Conservation (phyloP, 2,797 vertebrate species). For the Lacerta agilis region DNA sequence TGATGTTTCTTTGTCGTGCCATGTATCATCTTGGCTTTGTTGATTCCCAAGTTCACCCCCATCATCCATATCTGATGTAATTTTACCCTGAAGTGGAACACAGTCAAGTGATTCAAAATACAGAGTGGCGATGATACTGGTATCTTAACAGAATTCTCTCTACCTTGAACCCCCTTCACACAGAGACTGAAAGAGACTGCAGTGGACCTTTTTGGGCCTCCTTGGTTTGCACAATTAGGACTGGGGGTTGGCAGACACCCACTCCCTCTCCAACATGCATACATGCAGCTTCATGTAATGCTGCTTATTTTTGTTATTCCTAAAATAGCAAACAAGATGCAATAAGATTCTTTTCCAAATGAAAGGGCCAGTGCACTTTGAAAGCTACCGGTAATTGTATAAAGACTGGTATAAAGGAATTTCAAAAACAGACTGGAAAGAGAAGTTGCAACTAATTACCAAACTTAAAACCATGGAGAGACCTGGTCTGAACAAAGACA, state of each 20-base stretch:
- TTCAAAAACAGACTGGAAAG: too few species aligned
- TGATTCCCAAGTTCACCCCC: background rate
- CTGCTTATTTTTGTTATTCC: background rate
- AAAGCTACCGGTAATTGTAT: too few species aligned
- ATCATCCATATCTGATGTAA: background rate
- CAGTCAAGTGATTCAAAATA: background rate
- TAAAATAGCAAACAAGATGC: background rate
- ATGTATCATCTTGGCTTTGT: fast-evolving
- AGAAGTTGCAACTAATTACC: too few species aligned
- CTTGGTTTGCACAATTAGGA: too few species aligned
- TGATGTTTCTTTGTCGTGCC: fast-evolving
- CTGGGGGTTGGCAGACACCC: background rate
- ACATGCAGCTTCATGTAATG: background rate
- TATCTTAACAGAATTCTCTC: background rate
- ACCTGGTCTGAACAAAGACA: too few species aligned
- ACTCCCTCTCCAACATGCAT: background rate
- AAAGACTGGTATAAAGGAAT: too few species aligned
- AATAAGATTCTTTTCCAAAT: background rate
- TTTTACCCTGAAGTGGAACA: background rate
- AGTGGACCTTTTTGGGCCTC: background rate
- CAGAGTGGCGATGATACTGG: background rate
- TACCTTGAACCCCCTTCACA: background rate
- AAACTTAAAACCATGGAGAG: too few species aligned
- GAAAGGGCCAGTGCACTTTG: background rate
- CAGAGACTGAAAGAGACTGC: too few species aligned